phyloP scores from a whole-genome alignment of 2,797 vertebrate species.

The Melanotaenia pygmaea region DNA sequence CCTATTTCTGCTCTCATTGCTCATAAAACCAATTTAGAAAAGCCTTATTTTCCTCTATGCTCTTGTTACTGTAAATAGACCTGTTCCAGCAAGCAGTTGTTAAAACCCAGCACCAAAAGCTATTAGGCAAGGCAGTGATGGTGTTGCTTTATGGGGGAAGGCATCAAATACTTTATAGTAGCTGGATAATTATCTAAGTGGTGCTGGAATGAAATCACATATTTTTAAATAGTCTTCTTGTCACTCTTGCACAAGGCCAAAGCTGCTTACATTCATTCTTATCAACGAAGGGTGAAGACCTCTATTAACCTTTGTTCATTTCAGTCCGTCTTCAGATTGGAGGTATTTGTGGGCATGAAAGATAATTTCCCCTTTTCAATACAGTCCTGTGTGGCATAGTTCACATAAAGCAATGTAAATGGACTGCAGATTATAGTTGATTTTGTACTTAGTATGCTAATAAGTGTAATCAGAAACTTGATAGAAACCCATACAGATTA shows the following conservation, averaged over 20 bases:
- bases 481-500: conserved; percentile 52
- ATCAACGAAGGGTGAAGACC: conserved; percentile 52
- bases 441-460: conserved; percentile 72
- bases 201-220: conserved; percentile 5
- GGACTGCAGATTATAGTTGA: conserved; percentile 52
- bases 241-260: conserved; percentile 26
- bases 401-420: conserved; percentile 59
- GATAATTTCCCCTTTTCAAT: conserved; percentile 50
- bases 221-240: conserved; percentile 26
- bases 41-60: conserved; percentile 14
- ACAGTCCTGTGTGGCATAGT: conserved; percentile 40
- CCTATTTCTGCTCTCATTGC: conserved; percentile 17
- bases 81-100: conserved; percentile 11
- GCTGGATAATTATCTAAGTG: conserved; percentile 38
- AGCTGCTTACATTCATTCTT: conserved; percentile 42
- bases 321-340: conserved; percentile 26
- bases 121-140: conserved; percentile 17
- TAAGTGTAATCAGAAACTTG: conserved; percentile 55
- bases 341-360: conserved; percentile 37
- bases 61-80: conserved; percentile 37
- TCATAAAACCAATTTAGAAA: conserved; percentile 41
- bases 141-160: conserved; percentile 15
- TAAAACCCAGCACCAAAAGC: conserved; percentile 1
- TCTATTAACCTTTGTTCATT: conserved; percentile 65
- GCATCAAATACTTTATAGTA: conserved; percentile 13